A percentile compares a stretch with the other conserved stretches of the same genome.
Evolutionary conservation across 2,797 vertebrate genomes (phyloP).

Genomic region (Sorex maritimensis): DNA sequence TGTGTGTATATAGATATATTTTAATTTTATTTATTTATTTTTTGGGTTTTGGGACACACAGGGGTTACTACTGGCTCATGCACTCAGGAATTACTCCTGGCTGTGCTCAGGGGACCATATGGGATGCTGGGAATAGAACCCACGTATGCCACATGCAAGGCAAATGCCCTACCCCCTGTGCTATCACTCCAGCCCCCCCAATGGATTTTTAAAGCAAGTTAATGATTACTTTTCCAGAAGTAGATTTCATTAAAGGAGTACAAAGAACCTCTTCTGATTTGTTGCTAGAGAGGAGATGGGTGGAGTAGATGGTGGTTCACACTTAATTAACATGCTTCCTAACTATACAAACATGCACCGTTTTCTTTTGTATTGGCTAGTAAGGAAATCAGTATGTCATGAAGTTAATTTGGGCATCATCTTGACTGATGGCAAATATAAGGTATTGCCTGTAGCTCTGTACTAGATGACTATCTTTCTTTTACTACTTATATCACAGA

Average conservation of each 20-base stretch:
- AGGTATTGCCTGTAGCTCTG: neutral
- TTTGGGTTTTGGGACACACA: no score
- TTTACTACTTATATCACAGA: neutral
- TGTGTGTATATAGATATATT: no score
- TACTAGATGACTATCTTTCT: neutral
- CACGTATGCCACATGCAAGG: no score
- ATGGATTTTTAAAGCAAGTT: neutral
- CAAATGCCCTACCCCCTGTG: no score
- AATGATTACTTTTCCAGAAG: neutral
- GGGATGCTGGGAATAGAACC: no score
- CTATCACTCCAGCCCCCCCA: no score
- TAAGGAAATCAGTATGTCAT: neutral
- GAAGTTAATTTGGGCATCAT: neutral
- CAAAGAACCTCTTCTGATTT: neutral
- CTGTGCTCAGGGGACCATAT: no score
- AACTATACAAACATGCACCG: neutral
- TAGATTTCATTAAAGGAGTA: neutral
- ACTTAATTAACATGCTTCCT: slow-evolving; percentile 44
- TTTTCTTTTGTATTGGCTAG: neutral
- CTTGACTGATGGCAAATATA: neutral
- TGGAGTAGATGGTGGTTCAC: neutral
- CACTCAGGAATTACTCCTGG: no score
- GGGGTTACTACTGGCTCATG: no score
- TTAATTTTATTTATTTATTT: no score
- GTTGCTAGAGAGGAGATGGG: neutral